phyloP scores from a whole-genome alignment of 2,113 vertebrate genomes.

The Hippocampus zosterae region DNA sequence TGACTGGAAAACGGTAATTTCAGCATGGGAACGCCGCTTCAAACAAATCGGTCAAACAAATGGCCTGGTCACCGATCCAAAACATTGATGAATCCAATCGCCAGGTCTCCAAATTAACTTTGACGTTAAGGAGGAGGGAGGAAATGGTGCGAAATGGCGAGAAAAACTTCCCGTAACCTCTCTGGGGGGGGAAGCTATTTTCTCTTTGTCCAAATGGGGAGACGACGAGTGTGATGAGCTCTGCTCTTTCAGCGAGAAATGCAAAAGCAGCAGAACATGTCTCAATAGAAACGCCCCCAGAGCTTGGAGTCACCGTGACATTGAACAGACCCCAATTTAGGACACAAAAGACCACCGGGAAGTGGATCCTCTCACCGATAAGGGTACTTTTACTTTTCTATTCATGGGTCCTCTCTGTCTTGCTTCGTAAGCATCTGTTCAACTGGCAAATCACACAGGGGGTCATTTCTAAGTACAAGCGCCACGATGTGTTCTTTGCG shows the following conservation, averaged over 20 bases:
- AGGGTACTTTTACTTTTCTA: slow-evolving; percentile 29
- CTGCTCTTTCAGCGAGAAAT: slow-evolving; percentile 27
- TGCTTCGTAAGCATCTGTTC: slow-evolving; percentile 13
- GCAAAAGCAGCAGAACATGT: slow-evolving; percentile 38
- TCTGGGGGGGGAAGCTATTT: slow-evolving; percentile 17
- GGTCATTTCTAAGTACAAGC: background rate
- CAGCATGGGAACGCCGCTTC: slow-evolving; percentile 11
- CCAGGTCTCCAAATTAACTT: slow-evolving; percentile 28
- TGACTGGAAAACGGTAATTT: background rate
- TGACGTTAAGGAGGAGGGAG: background rate
- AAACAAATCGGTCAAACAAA: slow-evolving; percentile 18
- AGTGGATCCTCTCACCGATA: slow-evolving; percentile 39
- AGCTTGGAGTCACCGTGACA: slow-evolving; percentile 39
- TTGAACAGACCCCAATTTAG: slow-evolving; percentile 58
- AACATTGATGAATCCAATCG: slow-evolving; percentile 25
- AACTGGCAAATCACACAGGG: background rate
- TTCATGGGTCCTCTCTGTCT: slow-evolving; percentile 15
- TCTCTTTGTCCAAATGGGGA: slow-evolving; percentile 14
- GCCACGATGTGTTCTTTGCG: background rate
- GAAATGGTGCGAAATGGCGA: slow-evolving; percentile 2
- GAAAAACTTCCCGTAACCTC: slow-evolving; percentile 20
- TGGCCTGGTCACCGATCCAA: slow-evolving; percentile 41
- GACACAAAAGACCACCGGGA: slow-evolving; percentile 54
- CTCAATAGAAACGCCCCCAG: slow-evolving; percentile 41
- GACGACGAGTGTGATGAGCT: slow-evolving; percentile 37